A percentile compares a stretch with the other conserved stretches of the same genome.
phyloP scores from a whole-genome alignment of 2,797 vertebrate species.

The Gymnopithys bicolor region DNA sequence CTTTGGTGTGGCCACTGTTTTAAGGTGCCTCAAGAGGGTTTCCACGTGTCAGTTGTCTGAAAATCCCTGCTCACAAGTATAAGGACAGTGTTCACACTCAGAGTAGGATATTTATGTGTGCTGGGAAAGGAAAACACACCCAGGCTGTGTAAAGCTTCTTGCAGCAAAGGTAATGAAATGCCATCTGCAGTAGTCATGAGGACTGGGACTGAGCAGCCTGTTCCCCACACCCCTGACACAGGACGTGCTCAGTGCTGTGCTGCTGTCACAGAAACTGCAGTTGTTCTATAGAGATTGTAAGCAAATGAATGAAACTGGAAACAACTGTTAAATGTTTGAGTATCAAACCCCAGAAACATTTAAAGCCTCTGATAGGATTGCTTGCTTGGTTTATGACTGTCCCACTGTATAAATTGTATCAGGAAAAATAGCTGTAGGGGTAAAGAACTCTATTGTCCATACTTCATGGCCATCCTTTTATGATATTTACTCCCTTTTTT shows the following conservation, averaged over 20 bases:
- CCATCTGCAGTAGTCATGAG: neutral
- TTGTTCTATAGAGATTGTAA: neutral
- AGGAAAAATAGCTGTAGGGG: neutral
- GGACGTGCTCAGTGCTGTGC: accelerated
- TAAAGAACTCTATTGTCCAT: neutral
- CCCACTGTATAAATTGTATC: neutral
- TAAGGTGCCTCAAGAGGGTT: too few species aligned
- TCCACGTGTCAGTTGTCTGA: neutral
- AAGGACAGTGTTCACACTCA: neutral
- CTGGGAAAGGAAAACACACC: neutral
- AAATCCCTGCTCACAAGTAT: neutral
- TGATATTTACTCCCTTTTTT: neutral
- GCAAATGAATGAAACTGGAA: neutral
- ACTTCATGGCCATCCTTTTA: neutral
- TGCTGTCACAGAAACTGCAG: neutral
- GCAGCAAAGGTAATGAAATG: neutral
- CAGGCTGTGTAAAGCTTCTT: neutral
- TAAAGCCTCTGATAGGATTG: neutral
- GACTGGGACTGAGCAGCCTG: neutral
- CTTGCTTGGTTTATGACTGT: neutral
- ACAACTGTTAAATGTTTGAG: neutral
- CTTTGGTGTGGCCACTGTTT: neutral
- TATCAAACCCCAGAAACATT: neutral
- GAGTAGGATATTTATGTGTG: neutral
- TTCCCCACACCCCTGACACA: neutral